A percentile compares a stretch with the other conserved stretches of the same genome.
Conservation (phyloP, 2,113 vertebrate species). For the Percina caprodes region DNA sequence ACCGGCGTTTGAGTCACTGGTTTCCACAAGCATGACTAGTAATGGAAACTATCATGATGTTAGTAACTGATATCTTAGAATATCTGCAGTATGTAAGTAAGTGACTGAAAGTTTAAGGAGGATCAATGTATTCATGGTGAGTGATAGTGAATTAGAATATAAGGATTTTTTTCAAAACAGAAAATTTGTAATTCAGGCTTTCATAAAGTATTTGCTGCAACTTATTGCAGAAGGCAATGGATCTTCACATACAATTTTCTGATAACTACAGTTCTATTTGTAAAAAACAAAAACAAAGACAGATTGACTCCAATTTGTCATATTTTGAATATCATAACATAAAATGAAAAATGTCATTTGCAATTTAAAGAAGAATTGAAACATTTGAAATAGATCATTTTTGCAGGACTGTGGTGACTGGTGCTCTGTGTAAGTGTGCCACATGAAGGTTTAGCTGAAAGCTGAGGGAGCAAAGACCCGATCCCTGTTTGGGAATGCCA, state of each 20-base stretch:
- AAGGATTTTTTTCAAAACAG: neutral
- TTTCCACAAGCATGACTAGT: neutral
- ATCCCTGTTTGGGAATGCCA: neutral
- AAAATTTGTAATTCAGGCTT: neutral
- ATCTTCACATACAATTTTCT: neutral
- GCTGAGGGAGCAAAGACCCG: neutral
- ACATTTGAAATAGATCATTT: neutral
- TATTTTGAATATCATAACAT: too few relatives aligned
- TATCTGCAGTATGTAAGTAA: neutral
- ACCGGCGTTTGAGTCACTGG: neutral
- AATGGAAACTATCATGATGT: neutral
- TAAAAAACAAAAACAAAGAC: too few relatives aligned
- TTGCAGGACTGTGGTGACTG: neutral
- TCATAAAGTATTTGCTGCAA: neutral
- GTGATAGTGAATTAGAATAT: neutral
- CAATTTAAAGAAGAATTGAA: neutral
- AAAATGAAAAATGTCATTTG: neutral
- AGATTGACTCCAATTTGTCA: neutral
- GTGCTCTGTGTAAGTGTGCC: neutral
- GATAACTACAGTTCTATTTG: neutral
- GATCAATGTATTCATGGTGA: neutral
- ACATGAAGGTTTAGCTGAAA: constrained; percentile 1
- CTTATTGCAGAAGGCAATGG: neutral
- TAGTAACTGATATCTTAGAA: neutral
- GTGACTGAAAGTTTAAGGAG: neutral